A percentile compares a stretch with the other conserved stretches of the same genome.
These are phyloP conservation scores for Labrus mixtus DNA, from an alignment of 2,113 vertebrate species.

Conservation along the genomic window DNA sequence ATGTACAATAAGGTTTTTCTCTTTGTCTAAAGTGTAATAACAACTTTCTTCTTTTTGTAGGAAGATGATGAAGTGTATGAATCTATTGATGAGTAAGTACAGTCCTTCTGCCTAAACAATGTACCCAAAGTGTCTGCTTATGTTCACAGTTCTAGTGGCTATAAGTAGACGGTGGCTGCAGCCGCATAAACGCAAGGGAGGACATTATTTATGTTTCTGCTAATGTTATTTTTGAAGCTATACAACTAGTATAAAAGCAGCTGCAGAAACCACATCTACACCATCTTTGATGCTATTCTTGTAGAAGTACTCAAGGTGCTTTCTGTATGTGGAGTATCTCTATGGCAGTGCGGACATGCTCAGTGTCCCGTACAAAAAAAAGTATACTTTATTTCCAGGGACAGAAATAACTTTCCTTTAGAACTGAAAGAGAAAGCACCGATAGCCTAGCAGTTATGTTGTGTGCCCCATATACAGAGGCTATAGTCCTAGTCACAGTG, in stretches of 20 bases:
- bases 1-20: neutral
- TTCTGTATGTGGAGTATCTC: no score
- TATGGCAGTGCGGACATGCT: no score
- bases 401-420: no score
- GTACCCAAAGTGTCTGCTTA: neutral
- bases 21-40: neutral
- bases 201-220: neutral
- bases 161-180: slow-evolving; percentile 1
- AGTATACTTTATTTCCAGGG: no score
- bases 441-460: no score
- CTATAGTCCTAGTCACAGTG: no score
- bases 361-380: no score
- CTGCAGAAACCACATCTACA: neutral
- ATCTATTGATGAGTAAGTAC: slow-evolving; percentile 81
- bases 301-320: neutral
- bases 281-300: neutral
- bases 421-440: no score
- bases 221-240: slow-evolving; percentile 22
- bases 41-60: slow-evolving; percentile 64
- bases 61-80: slow-evolving; percentile 81
- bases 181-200: neutral
- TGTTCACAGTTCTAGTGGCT: neutral
- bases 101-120: neutral
- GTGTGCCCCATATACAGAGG: no score
- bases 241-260: neutral